Conservation (phyloP, 2,113 vertebrate species). For the Eulacestoma nigropectus region DNA sequence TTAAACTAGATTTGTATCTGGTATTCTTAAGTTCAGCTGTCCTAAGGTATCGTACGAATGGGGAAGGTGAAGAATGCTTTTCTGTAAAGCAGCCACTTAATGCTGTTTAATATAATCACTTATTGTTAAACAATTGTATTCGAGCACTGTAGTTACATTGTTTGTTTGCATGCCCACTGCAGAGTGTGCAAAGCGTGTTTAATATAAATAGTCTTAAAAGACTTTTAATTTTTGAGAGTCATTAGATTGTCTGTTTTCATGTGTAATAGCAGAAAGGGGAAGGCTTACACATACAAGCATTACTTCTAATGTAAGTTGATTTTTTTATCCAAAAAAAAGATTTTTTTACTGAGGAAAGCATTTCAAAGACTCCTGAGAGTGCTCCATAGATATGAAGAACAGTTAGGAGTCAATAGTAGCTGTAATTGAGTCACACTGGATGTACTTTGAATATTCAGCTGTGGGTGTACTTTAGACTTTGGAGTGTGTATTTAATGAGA, state of each 20-base stretch:
- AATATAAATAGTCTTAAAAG: background rate
- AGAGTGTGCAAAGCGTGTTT: background rate
- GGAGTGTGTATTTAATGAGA: background rate
- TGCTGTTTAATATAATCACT: background rate
- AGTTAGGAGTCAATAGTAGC: background rate
- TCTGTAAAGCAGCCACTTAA: background rate
- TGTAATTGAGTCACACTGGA: background rate
- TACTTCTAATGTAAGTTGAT: background rate
- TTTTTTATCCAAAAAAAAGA: no score
- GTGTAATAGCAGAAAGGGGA: background rate
- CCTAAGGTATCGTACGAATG: background rate
- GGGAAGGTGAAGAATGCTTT: background rate
- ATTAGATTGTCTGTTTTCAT: background rate
- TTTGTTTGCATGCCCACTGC: background rate
- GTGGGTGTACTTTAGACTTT: background rate
- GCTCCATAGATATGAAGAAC: background rate
- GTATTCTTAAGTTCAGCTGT: background rate
- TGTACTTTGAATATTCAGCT: background rate
- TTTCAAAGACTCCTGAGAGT: background rate
- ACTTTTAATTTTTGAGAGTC: background rate
- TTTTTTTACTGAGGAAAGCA: background rate
- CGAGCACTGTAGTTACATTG: background rate
- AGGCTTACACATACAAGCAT: background rate
- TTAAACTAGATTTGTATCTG: background rate
- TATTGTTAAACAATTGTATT: background rate